phyloP scores from a whole-genome alignment of 1,140 invertebrate species.

The Hycleus phaleratus region DNA sequence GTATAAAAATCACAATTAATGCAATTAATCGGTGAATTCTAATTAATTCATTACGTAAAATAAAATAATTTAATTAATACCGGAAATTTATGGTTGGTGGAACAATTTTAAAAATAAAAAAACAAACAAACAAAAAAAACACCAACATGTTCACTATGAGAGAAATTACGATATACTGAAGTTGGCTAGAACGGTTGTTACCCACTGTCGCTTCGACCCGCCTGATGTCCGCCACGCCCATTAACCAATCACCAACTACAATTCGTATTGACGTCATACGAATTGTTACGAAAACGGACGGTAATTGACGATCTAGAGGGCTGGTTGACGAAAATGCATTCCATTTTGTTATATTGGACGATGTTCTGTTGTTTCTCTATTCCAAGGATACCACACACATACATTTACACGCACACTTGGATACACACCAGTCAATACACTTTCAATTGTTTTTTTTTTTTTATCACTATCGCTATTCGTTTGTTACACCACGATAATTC shows the following conservation, averaged over 20 bases:
- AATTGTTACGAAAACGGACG: slow-evolving; percentile 23
- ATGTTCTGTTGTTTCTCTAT: neutral
- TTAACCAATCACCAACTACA: slow-evolving; percentile 29
- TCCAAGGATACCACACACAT: no score
- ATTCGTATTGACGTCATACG: slow-evolving; percentile 35
- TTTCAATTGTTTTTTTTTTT: no score
- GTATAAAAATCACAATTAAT: slow-evolving; percentile 27
- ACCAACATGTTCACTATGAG: slow-evolving; percentile 25
- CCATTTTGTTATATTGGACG: slow-evolving; percentile 36
- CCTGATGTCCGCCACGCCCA: slow-evolving; percentile 36
- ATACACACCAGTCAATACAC: no score
- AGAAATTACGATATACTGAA: slow-evolving; percentile 31
- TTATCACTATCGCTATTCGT: no score
- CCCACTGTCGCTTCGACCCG: slow-evolving; percentile 29
- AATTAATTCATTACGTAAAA: slow-evolving; percentile 12
- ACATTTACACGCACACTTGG: no score
- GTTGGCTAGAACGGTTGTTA: slow-evolving; percentile 21
- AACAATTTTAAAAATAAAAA: slow-evolving; percentile 18
- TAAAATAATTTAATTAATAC: no score
- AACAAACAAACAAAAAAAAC: slow-evolving; percentile 18
- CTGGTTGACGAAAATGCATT: slow-evolving; percentile 21
- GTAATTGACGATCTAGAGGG: slow-evolving; percentile 18
- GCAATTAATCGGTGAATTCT: neutral
- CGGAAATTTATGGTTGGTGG: slow-evolving; percentile 16
- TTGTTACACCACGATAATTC: no score